Percentiles rank a stretch among this genome's conserved stretches.
Evolutionary conservation across 2,113 vertebrate species (phyloP).

Genomic region (Gnathonemus echidnorhynchus): DNA sequence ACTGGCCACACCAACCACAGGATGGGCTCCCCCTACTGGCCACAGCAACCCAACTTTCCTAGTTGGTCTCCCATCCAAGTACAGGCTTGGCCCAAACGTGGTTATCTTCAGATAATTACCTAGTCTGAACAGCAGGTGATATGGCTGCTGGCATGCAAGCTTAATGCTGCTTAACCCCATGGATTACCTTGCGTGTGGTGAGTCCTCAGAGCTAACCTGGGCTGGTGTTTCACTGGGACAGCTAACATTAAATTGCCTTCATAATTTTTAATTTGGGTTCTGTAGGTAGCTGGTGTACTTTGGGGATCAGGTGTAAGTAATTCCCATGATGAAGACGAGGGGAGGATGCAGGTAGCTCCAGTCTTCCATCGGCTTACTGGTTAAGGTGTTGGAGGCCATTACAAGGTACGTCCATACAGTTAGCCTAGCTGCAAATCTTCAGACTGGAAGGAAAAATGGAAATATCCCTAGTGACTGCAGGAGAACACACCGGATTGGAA

Average conservation of each 20-base stretch:
- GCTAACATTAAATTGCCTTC: neutral
- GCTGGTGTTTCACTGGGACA: neutral
- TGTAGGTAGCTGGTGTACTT: neutral
- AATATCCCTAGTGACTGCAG: neutral
- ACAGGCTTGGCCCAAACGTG: no score
- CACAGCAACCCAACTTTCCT: no score
- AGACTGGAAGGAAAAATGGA: neutral
- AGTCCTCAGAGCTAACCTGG: neutral
- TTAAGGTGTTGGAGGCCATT: neutral
- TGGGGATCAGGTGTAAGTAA: neutral
- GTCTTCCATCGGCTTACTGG: neutral
- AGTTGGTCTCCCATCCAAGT: no score
- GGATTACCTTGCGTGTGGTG: neutral
- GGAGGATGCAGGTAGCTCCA: neutral
- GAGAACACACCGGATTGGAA: neutral
- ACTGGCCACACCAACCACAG: no score
- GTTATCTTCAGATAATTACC: no score
- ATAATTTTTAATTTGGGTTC: neutral
- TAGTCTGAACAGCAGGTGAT: no score
- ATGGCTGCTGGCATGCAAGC: no score
- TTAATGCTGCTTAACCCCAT: no score
- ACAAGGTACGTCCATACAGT: neutral
- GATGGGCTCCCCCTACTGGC: no score
- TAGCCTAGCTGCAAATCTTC: neutral
- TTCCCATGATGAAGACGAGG: neutral